Base-by-base conservation (phyloP, 2,113 vertebrate genomes). In the Myiozetetes cayanensis region DNA sequence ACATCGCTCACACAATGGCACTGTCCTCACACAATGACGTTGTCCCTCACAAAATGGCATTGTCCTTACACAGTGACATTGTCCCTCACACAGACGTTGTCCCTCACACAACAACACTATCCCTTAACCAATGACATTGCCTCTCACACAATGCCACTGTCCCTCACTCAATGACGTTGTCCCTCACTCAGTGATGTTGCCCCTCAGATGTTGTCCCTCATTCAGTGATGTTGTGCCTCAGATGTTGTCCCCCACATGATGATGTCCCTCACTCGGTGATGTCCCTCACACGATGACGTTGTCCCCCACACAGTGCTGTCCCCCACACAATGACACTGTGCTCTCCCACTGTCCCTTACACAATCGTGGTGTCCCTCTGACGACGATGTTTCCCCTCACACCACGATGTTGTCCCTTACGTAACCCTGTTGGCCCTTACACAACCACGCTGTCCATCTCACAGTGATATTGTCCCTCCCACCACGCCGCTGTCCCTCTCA, bases 321-420 rank as follows among this genome's bases (percentile, higher is more conserved):
- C 30, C 30, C 31, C 53, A 20, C 30, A 31, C 30, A 31, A 8
- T 33, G 1, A 47, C 22, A 22, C 22, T 47, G 46, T 50, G 49
- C 53, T 31, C 55, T 33, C 55, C 31, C 55, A 33, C 4, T 16
- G 17, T 35, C 16, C 76, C 27, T 67, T 22, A 17, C 35, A 22
- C 43, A 11, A 3, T 0, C 10, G 10, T 23, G 16, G 8, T 5
- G 44, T 18, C 46, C 30, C 5, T n/a, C 56, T 8, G 37, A 15
- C 33, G 2, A 1, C 7, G 39, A 58, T 8, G 23, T 35, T 35
- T 6, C n/a, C 33, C 21, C 33, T 35, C 58, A 25, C 58, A 56
- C 31, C 33, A 22, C 12, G 5, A 18, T 9, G 4, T 15, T 35
- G 56, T n/a, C n/a, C 56, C 20, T n/a, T 8, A n/a, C 50, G 9